phyloP scores from a whole-genome alignment of 2,888 invertebrate species.

The Plebejus melissa region DNA sequence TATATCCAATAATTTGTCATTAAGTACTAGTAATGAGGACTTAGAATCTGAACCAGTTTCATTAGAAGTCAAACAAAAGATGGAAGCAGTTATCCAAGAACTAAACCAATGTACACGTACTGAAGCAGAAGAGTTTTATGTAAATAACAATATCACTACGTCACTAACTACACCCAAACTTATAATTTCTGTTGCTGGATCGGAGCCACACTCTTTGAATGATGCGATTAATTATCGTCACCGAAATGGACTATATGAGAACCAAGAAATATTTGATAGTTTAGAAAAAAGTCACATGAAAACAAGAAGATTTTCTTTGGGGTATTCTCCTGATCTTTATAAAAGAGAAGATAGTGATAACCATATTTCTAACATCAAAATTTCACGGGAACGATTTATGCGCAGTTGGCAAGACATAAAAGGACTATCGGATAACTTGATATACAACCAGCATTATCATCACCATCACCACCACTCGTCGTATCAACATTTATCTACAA shows the following conservation, averaged over 20 bases:
- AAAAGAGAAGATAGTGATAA: constrained; percentile 48
- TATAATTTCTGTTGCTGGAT: constrained; percentile 68
- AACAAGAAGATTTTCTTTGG: constrained; percentile 63
- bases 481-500: constrained; percentile 11
- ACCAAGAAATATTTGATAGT: constrained; percentile 59
- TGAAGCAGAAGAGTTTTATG: constrained; percentile 56
- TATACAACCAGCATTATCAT: constrained; percentile 9
- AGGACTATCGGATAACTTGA: constrained; percentile 44
- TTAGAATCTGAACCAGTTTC: constrained; percentile 61
- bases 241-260: constrained; percentile 49
- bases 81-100: constrained; percentile 81
- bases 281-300: constrained; percentile 57
- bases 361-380: constrained; percentile 44
- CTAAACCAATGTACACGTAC: constrained; percentile 64
- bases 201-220: constrained; percentile 62
- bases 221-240: constrained; percentile 52
- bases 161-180: constrained; percentile 62
- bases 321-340: constrained; percentile 66
- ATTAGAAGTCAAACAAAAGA: constrained; percentile 78
- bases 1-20: constrained; percentile 36
- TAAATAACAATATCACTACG: constrained; percentile 43
- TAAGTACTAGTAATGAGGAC: constrained; percentile 43
- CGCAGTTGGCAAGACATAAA: constrained; percentile 68
- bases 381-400: constrained; percentile 55
- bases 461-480: neutral